A percentile compares a stretch with the other conserved stretches of the same genome.
Conservation (phyloP, 1,140 invertebrate genomes). For the Papilio aristodemus region DNA sequence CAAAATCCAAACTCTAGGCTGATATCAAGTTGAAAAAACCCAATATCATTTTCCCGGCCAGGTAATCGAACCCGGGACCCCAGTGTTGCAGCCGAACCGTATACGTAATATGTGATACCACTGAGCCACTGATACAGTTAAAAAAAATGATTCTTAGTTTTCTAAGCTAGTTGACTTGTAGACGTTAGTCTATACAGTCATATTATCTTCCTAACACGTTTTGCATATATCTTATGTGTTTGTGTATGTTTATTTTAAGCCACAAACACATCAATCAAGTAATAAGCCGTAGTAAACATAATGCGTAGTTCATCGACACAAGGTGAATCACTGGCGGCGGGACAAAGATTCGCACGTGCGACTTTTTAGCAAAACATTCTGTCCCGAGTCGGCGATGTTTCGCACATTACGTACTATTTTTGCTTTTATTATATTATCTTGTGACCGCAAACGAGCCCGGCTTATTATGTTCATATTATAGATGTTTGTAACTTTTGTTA, state of each 20-base stretch:
- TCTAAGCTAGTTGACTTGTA: too few relatives aligned
- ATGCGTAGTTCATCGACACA: slow-evolving; percentile 50
- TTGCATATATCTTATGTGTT: background rate
- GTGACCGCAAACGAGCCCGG: slow-evolving; percentile 9
- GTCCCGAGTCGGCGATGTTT: slow-evolving; percentile 3
- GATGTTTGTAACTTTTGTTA: background rate
- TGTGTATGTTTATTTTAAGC: slow-evolving; percentile 1
- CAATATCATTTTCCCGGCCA: too few relatives aligned
- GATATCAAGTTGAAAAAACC: too few relatives aligned
- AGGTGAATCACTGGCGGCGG: slow-evolving; percentile 49
- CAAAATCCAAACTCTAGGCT: too few relatives aligned
- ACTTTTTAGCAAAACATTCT: slow-evolving; percentile 47
- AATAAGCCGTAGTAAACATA: slow-evolving; percentile 24
- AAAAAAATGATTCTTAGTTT: too few relatives aligned
- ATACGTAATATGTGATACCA: too few relatives aligned
- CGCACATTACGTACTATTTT: slow-evolving; percentile 28
- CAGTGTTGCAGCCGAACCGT: too few relatives aligned
- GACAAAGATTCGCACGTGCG: slow-evolving; percentile 55
- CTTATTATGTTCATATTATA: slow-evolving; percentile 4
- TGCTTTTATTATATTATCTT: slow-evolving; percentile 26
- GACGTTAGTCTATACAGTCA: too few relatives aligned
- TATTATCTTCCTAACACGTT: too few relatives aligned
- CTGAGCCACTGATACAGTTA: too few relatives aligned
- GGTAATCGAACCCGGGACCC: too few relatives aligned
- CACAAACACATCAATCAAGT: slow-evolving; percentile 11